Percentiles rank a stretch among this genome's conserved stretches.
Conservation (phyloP, 2,888 invertebrate species). For the Acrobasis suavella region DNA sequence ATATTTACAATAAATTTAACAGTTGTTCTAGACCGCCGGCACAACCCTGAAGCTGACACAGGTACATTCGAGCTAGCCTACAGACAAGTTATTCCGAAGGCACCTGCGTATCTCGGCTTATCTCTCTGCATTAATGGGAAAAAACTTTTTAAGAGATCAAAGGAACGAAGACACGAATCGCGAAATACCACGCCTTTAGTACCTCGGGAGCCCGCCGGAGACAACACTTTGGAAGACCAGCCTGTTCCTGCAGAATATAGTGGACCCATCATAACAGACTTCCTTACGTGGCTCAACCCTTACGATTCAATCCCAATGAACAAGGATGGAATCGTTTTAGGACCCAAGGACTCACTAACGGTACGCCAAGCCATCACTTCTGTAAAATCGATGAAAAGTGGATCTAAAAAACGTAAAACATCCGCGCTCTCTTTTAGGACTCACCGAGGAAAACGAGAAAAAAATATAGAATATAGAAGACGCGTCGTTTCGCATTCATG, state of each 20-base stretch:
- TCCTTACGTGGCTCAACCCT: constrained; percentile 85
- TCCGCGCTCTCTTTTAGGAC: constrained; percentile 77
- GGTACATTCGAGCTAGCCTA: constrained; percentile 92
- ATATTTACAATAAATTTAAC: constrained; percentile 44
- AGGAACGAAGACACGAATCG: constrained; percentile 64
- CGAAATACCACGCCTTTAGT: constrained; percentile 56
- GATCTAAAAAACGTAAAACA: constrained; percentile 76
- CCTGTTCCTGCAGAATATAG: constrained; percentile 76
- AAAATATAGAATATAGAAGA: constrained; percentile 69
- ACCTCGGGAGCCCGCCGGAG: constrained; percentile 56
- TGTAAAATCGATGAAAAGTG: constrained; percentile 70
- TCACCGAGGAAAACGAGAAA: constrained; percentile 73
- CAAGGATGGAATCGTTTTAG: constrained; percentile 64
- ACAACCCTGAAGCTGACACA: constrained; percentile 88
- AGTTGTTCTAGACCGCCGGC: constrained; percentile 90
- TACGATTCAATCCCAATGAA: constrained; percentile 65
- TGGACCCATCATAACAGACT: constrained; percentile 86
- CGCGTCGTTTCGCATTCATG: constrained; percentile 71
- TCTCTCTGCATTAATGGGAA: constrained; percentile 87
- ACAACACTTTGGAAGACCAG: constrained; percentile 51
- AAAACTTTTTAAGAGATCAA: constrained; percentile 78
- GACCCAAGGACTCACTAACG: constrained; percentile 64
- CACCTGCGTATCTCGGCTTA: constrained; percentile 90
- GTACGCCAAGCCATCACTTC: constrained; percentile 77
- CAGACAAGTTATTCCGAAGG: constrained; percentile 88